A percentile compares a stretch with the other conserved stretches of the same genome.
phyloP scores from a whole-genome alignment of 2,113 vertebrate genomes.

The Melierax canorus region DNA sequence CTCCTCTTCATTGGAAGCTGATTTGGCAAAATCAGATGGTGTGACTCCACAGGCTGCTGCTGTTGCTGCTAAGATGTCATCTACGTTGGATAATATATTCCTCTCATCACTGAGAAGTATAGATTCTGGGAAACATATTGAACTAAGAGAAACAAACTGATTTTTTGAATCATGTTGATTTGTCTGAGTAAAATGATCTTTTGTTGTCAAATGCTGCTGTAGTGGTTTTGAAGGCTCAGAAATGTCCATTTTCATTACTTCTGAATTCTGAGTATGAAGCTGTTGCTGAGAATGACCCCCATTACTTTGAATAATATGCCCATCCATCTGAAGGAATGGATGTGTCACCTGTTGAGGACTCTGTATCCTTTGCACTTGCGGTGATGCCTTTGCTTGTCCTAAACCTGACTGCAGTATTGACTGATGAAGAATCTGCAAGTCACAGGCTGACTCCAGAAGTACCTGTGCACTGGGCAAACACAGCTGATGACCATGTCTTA shows the following conservation, averaged over 20 bases:
- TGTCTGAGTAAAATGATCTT: conserved; percentile 84
- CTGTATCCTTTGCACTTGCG: conserved; percentile 82
- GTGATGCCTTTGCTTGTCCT: conserved; percentile 78
- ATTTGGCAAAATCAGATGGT: conserved; percentile 92
- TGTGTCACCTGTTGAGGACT: conserved; percentile 77
- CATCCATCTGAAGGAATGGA: conserved; percentile 89
- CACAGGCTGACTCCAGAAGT: conserved; percentile 84
- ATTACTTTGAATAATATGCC: conserved; percentile 80
- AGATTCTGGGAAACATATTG: conserved; percentile 94
- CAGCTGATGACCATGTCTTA: conserved; percentile 82
- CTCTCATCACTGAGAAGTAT: conserved; percentile 93
- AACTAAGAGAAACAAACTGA: conserved; percentile 90
- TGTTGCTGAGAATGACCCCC: conserved; percentile 79
- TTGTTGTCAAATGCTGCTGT: conserved; percentile 78
- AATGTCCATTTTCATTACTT: conserved; percentile 80
- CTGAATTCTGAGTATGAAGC: conserved; percentile 79
- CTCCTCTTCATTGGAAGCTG: conserved; percentile 81
- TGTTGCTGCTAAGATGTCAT: conserved; percentile 95
- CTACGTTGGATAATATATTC: conserved; percentile 94
- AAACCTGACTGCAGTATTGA: conserved; percentile 81
- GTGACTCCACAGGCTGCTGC: conserved; percentile 93
- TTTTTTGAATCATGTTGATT: conserved; percentile 88
- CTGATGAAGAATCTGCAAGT: conserved; percentile 91
- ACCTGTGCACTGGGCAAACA: conserved; percentile 86
- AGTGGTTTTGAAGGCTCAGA: conserved; percentile 82